These are phyloP conservation scores for Pseudochromis fuscus DNA, from an alignment of 2,797 vertebrate species.

Conservation along the genomic window DNA sequence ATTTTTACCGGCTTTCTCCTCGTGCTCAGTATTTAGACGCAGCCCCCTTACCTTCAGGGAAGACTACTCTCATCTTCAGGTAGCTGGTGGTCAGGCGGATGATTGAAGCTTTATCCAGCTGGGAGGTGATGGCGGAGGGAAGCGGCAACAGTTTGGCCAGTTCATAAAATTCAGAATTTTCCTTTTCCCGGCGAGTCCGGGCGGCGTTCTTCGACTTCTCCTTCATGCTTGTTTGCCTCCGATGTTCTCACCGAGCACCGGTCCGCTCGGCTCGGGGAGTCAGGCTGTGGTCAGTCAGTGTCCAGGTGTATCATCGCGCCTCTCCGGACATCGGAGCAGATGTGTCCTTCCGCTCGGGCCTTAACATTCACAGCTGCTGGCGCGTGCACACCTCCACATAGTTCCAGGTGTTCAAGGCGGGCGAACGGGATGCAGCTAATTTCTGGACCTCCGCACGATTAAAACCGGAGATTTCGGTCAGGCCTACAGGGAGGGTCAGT, in stretches of 20 bases:
- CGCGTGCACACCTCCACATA: conserved; percentile 46
- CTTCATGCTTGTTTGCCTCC: conserved; percentile 90
- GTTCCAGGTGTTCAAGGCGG: conserved; percentile 36
- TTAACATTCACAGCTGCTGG: conserved; percentile 47
- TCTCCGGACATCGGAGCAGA: not conserved
- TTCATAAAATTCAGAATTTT: conserved; percentile 98
- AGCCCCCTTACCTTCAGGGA: conserved; percentile 91
- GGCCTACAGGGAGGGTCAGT: conserved; percentile 30
- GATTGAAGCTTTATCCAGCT: conserved; percentile 98
- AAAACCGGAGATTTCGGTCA: not conserved
- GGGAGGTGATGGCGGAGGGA: conserved; percentile 98
- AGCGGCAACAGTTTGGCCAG: conserved; percentile 96
- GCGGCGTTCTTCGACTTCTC: conserved; percentile 99
- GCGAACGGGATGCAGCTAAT: conserved; percentile 15
- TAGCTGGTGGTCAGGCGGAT: conserved; percentile 98
- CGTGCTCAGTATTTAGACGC: not conserved
- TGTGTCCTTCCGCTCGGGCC: conserved; percentile 12
- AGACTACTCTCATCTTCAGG: conserved; percentile 96
- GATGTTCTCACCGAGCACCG: not conserved
- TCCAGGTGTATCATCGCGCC: conserved; percentile 49
- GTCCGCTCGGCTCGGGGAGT: conserved; percentile 62
- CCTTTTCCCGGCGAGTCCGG: conserved; percentile 96
- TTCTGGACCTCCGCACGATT: conserved; percentile 21
- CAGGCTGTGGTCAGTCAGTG: conserved; percentile 70
- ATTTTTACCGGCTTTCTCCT: not conserved